Conservation (phyloP, 2,797 vertebrate genomes). For the Pogonophryne albipinna region DNA sequence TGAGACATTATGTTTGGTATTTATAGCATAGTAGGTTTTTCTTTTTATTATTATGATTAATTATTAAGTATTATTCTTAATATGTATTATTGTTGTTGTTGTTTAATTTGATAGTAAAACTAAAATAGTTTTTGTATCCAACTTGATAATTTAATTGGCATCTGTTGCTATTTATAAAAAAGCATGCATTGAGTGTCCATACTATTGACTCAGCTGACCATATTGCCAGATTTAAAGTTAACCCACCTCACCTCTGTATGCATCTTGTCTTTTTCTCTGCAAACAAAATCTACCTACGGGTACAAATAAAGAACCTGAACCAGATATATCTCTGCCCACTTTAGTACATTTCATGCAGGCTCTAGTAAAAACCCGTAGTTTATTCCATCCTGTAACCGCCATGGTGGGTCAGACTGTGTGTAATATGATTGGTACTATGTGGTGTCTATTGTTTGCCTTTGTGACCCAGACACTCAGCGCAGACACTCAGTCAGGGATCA, state of each 20-base stretch:
- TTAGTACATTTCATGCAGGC: background rate
- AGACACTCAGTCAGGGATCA: slow-evolving; percentile 61
- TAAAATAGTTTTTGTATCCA: no score
- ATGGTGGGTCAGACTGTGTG: slow-evolving; percentile 8
- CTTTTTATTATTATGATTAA: no score
- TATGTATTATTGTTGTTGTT: no score
- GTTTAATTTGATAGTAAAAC: no score
- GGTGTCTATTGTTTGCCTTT: slow-evolving; percentile 34
- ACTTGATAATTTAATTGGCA: no score
- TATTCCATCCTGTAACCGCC: background rate
- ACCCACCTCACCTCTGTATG: background rate
- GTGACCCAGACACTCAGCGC: slow-evolving; percentile 50
- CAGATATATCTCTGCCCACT: background rate
- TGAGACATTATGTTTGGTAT: no score
- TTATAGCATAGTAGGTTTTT: no score
- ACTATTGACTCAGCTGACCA: background rate
- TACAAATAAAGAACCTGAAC: no score
- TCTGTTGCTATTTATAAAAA: background rate
- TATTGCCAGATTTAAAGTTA: background rate
- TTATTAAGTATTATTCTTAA: no score
- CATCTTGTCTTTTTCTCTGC: no score
- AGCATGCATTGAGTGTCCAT: background rate
- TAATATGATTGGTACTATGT: slow-evolving; percentile 17
- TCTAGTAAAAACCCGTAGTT: background rate
- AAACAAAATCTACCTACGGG: no score